Evolutionary conservation across 2,113 vertebrate genomes (phyloP), one percentile per base, ranked within the genome.

Genomic region (Ibidorhyncha struthersii): DNA sequence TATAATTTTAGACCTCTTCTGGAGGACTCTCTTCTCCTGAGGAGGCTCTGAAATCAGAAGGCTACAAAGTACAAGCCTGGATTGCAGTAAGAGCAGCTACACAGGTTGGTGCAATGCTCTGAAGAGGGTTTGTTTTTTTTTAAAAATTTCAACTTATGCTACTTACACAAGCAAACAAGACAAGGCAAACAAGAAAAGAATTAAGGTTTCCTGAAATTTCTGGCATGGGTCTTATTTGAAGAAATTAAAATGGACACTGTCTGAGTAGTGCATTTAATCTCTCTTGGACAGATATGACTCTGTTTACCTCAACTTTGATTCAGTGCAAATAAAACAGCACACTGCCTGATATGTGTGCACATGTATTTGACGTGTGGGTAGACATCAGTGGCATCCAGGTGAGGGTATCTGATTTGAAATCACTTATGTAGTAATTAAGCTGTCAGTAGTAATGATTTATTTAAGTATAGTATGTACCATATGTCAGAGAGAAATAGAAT

Each of bases 11-110:
- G 98, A 20, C 3, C 43, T 8, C 15, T 93, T 40, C 47, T 56
- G 92, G 23, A 97, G 85, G 77, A 25, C 36, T 16, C 3, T 89
- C 49, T 80, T 8, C 53, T 74, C 36, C 73, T 80, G 97, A 93
- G 16, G 79, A 96, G 52, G 12, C 59, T 61, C 25, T 94, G 65
- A 63, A 30, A 72, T 61, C 58, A 69, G 98, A 98, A 78, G 53
- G 77, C 26, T 98, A 93, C 73, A 97, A 58, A 86, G 72, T 97
- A 41, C 95, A 98, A 91, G 98, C 98, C 94, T 99, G 99, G 99
- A 97, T 98, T 95, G 98, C 98, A 81, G 40, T 99, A 79, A 98
- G 98, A 97, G 98, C 98, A 73, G 99, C 99, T 78, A 78, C 97
- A 62, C 98, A 98, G 98, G 99, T 99, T 86, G 69, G 98, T 97